Evolutionary conservation across 2,113 vertebrate species (phyloP).

Genomic region (Chloropsis hardwickii): DNA sequence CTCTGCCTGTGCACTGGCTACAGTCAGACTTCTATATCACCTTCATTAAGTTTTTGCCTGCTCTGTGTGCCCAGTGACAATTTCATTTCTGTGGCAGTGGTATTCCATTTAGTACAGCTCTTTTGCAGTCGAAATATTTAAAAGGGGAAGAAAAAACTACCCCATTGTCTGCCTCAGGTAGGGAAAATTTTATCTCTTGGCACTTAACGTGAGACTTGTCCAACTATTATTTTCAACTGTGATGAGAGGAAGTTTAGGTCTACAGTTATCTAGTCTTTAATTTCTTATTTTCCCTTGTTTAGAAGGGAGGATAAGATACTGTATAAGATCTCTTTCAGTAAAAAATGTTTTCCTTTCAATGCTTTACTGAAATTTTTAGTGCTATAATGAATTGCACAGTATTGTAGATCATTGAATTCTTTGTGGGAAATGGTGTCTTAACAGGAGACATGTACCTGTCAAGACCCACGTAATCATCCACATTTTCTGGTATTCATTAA

Average conservation of each 20-base stretch:
- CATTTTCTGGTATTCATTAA: background rate
- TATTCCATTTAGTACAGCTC: background rate
- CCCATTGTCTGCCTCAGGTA: background rate
- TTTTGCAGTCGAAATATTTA: fast-evolving
- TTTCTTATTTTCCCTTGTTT: background rate
- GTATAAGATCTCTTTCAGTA: background rate
- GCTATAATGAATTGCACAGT: background rate
- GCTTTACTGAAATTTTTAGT: background rate
- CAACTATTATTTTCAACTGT: background rate
- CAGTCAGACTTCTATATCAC: fast-evolving
- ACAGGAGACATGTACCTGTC: background rate
- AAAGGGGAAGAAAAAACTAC: background rate
- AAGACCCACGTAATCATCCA: background rate
- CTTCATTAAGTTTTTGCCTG: background rate
- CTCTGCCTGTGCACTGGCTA: background rate
- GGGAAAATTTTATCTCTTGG: background rate
- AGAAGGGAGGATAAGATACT: background rate
- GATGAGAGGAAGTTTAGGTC: background rate
- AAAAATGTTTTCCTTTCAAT: background rate
- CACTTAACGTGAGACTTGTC: background rate
- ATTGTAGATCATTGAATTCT: background rate
- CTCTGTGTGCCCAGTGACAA: background rate
- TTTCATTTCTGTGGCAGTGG: background rate
- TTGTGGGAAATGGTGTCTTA: background rate
- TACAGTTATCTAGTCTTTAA: background rate